Percentiles rank a stretch among this genome's conserved stretches.
These are phyloP conservation scores for Leptinotarsa juncta DNA, from an alignment of 2,888 invertebrate species.

Conservation along the genomic window DNA sequence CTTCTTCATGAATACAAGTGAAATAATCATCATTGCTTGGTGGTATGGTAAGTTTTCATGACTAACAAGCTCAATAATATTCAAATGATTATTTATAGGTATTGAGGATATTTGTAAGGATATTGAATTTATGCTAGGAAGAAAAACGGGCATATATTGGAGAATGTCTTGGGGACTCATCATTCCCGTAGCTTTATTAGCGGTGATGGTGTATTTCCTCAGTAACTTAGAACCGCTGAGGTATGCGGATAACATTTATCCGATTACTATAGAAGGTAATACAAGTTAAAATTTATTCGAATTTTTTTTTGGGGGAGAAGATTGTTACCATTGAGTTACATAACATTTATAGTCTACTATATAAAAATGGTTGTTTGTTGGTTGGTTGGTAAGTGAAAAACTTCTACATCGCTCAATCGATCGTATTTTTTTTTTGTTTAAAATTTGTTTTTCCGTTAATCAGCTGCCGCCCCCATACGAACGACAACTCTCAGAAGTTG, in stretches of 20 bases:
- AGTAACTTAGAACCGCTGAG: constrained; percentile 70
- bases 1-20: constrained; percentile 70
- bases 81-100: constrained; percentile 63
- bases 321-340: no score
- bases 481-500: no score
- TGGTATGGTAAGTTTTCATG: constrained; percentile 50
- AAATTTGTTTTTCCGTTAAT: no score
- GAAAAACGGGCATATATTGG: constrained; percentile 80
- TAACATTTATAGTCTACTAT: no score
- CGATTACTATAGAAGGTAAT: constrained; percentile 25
- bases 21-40: constrained; percentile 64
- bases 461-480: no score
- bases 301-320: no score
- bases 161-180: constrained; percentile 81
- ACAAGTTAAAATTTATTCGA: no score
- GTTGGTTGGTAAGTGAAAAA: no score
- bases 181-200: constrained; percentile 77
- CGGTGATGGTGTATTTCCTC: constrained; percentile 79
- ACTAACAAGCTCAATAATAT: background rate
- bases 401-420: no score
- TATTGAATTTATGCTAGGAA: constrained; percentile 83
- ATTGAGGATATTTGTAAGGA: constrained; percentile 76
- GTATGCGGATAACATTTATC: constrained; percentile 67
- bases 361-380: no score
- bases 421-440: no score